Evolutionary conservation across 30 jellyfish, hydroid and myxozoan genomes (phyloP), one percentile per base, ranked within the genome.

Genomic region (Hydra vulgaris): DNA sequence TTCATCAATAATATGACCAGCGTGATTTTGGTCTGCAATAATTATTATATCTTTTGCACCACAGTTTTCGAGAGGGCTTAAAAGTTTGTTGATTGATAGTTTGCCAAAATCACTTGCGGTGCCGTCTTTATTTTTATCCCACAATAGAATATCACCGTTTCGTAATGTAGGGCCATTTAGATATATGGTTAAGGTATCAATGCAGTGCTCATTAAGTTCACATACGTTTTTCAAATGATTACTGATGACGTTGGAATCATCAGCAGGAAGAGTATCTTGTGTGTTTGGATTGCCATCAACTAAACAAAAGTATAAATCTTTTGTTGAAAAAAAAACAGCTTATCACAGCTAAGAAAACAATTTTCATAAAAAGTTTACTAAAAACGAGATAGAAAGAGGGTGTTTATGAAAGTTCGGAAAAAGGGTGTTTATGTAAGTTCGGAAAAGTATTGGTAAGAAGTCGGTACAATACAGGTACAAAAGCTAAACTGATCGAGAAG

Each of bases 1-100:
- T 25, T 80, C 80, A 53, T 70, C 87, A 25, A 80, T 70, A 27
- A 92, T 66, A 71, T 92, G 96, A 19, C 98, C 98, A 8, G 98
- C 98, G 27, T 87, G 88, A 78, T 92, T 92, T 73, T 92, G 98
- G 70, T 92, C 98, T 8, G 96, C 98, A 66, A 92, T 87, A 26
- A 92, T 87, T 17, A 88, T 73, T 26, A 83, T 74, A 87, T 94
- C 79, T 5, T 92, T 80, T 21, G 95, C 98, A 80, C 81, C 88
- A 82, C 98, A 92, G 24, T 79, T 84, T 77, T 72, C 83, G 26
- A 92, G 81, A 20, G 94, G 78, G 67, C 78, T 81, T 5, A 92
- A 86, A 18, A 92, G 74, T 55, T 92, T 88, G 19, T 86, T 71
- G 66, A 92, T 92, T 22, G 85, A 70, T 53, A 92, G 83, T 53